These are phyloP conservation scores for Melanotus villosus DNA, from an alignment of 2,888 invertebrate genomes.

Conservation along the genomic window DNA sequence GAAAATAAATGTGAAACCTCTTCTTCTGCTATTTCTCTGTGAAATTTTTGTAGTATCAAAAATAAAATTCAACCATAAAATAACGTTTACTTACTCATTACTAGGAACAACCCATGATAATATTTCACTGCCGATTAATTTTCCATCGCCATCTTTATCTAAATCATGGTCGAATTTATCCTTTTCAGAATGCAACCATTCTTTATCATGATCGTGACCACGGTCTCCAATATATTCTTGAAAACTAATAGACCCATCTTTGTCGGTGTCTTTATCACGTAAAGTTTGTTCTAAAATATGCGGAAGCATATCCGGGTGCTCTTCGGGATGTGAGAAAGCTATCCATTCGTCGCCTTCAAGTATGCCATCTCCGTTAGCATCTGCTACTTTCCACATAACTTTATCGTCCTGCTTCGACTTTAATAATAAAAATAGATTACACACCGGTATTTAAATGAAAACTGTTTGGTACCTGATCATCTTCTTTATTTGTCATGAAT, in stretches of 20 bases:
- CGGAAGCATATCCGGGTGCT: conserved; percentile 89
- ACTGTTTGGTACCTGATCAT: conserved; percentile 56
- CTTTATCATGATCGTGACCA: conserved; percentile 79
- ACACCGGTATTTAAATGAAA: background rate
- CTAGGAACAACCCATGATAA: conserved; percentile 92
- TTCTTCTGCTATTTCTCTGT: conserved; percentile 87
- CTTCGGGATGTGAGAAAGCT: conserved; percentile 94
- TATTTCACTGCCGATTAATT: conserved; percentile 84
- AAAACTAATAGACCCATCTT: conserved; percentile 88
- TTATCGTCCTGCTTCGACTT: conserved; percentile 84
- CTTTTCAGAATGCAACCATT: conserved; percentile 80
- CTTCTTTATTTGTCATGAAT: conserved; percentile 57
- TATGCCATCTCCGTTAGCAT: conserved; percentile 84
- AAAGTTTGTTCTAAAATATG: conserved; percentile 86
- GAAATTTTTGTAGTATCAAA: background rate
- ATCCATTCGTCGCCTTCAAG: conserved; percentile 86
- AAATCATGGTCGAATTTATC: conserved; percentile 89
- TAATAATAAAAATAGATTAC: background rate
- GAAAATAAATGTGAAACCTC: conserved; percentile 93
- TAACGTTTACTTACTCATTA: conserved; percentile 79
- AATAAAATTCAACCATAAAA: background rate
- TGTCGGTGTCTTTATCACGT: conserved; percentile 87
- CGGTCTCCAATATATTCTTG: conserved; percentile 85
- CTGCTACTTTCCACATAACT: conserved; percentile 88
- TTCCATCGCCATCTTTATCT: conserved; percentile 88